phyloP scores from a whole-genome alignment of 1,140 invertebrate genomes.

The Lordiphosa stackelbergi region DNA sequence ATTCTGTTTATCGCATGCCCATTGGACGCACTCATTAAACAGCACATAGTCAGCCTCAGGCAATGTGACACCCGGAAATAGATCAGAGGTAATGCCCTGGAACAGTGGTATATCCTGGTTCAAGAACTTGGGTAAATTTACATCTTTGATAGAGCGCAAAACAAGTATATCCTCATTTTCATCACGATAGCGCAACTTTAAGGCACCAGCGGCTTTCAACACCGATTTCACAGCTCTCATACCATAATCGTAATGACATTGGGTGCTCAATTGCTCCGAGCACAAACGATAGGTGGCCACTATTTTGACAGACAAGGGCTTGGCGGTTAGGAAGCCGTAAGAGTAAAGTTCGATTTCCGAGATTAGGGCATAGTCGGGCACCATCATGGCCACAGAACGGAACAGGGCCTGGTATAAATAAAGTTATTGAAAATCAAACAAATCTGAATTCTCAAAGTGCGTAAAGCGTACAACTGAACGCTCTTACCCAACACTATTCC shows the following conservation, averaged over 20 bases:
- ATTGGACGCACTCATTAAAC: constrained; percentile 81
- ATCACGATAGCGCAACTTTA: constrained; percentile 93
- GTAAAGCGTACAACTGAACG: too few relatives aligned
- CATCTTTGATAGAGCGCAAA: constrained; percentile 93
- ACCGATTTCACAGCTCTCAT: constrained; percentile 94
- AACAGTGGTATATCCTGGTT: constrained; percentile 90
- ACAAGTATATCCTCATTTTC: constrained; percentile 90
- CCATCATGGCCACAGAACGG: constrained; percentile 98
- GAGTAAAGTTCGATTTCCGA: constrained; percentile 96
- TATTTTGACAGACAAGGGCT: constrained; percentile 94
- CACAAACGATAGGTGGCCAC: constrained; percentile 95
- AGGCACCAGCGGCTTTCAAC: constrained; percentile 90
- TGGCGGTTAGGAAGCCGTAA: constrained; percentile 93
- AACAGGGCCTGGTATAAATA: constrained; percentile 85
- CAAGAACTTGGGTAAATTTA: constrained; percentile 95
- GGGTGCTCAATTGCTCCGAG: constrained; percentile 95
- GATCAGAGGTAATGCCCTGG: constrained; percentile 93
- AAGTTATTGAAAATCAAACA: neutral
- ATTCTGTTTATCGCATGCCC: constrained; percentile 86
- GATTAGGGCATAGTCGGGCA: constrained; percentile 96
- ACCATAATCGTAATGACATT: constrained; percentile 97
- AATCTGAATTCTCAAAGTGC: too few relatives aligned
- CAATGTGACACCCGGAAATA: constrained; percentile 89
- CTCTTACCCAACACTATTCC: neutral
- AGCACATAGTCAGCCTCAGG: constrained; percentile 86